Conservation (phyloP, 2,797 vertebrate species). For the Muscicapa comitata region DNA sequence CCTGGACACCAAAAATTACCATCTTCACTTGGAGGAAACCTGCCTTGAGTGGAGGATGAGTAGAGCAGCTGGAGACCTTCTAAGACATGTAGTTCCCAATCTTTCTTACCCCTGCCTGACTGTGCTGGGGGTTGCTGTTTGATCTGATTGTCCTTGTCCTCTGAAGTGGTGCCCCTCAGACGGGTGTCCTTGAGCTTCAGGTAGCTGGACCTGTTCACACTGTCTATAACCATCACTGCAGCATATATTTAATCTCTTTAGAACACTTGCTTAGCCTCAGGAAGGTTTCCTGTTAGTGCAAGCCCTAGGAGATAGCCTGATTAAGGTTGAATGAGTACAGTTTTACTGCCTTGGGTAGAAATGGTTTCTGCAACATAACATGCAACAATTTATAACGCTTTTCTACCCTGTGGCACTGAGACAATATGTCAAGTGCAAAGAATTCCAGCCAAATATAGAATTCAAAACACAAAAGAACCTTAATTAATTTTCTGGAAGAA, state of each 20-base stretch:
- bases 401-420: neutral
- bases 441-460: neutral
- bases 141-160: neutral
- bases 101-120: neutral
- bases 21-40: neutral
- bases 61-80: neutral
- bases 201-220: neutral
- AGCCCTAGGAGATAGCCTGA: neutral
- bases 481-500: conserved; percentile 15
- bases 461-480: neutral
- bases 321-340: neutral
- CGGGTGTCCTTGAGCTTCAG: neutral
- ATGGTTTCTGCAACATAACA: neutral
- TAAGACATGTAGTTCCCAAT: neutral
- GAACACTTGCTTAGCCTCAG: neutral
- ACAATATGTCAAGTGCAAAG: neutral
- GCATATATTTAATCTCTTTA: neutral
- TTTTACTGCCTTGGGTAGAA: neutral
- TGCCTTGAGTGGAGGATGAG: neutral
- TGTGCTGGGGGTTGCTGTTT: rapidly evolving
- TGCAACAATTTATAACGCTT: neutral
- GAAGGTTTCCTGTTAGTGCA: neutral
- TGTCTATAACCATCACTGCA: neutral
- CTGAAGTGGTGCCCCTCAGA: neutral
- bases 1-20: neutral